Percentiles rank a stretch among this genome's conserved stretches.
phyloP scores from a whole-genome alignment of 1,140 invertebrate genomes.

The Euwallacea similis region DNA sequence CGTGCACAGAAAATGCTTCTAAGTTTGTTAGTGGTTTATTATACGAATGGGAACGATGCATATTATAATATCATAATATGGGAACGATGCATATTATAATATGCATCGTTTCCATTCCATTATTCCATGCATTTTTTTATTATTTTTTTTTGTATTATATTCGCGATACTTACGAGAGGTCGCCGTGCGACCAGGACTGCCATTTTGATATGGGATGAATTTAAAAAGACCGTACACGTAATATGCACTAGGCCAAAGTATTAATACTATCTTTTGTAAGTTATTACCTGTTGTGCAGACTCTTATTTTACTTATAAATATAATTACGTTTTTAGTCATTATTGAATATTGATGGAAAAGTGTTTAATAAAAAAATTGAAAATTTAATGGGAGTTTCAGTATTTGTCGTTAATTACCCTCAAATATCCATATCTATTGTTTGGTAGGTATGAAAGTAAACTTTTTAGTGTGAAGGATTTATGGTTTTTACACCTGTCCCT shows the following conservation, averaged over 20 bases:
- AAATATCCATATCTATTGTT: too few relatives aligned
- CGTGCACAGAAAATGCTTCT: slow-evolving; percentile 93
- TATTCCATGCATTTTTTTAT: slow-evolving; percentile 39
- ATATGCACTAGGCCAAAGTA: slow-evolving; percentile 53
- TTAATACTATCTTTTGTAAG: slow-evolving; percentile 50
- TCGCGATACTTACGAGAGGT: slow-evolving; percentile 58
- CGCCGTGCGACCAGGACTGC: slow-evolving; percentile 44
- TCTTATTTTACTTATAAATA: slow-evolving; percentile 41
- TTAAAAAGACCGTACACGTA: slow-evolving; percentile 41
- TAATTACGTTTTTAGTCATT: slow-evolving; percentile 27
- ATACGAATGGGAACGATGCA: too few relatives aligned
- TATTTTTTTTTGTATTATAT: slow-evolving; percentile 27
- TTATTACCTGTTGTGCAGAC: slow-evolving; percentile 50
- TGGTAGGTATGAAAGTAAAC: too few relatives aligned
- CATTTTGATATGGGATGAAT: slow-evolving; percentile 9
- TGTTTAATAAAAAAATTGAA: slow-evolving; percentile 4
- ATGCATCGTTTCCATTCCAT: slow-evolving; percentile 41
- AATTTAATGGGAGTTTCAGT: background rate
- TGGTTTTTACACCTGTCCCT: too few relatives aligned
- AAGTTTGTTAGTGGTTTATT: slow-evolving; percentile 50
- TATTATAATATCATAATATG: too few relatives aligned
- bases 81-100: too few relatives aligned
- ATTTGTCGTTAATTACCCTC: background rate
- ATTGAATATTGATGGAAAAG: background rate
- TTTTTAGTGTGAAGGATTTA: too few relatives aligned